Conservation (phyloP, 1,140 invertebrate genomes). For the Cydia splendana region DNA sequence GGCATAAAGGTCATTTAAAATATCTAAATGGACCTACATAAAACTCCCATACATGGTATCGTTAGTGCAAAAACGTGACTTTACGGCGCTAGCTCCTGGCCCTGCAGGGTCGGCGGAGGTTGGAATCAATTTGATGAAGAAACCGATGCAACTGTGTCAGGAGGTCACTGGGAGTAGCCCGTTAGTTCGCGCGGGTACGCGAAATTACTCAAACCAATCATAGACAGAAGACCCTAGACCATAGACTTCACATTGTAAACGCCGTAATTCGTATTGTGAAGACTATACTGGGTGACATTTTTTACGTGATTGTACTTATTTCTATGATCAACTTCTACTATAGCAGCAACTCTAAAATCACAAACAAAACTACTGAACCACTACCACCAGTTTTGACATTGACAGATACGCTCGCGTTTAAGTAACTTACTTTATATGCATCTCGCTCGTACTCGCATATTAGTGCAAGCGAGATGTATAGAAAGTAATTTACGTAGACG, state of each 20-base stretch:
- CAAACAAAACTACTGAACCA: too few species aligned
- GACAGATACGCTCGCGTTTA: too few species aligned
- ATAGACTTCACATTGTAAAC: slow-evolving; percentile 40
- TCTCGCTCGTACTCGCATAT: too few species aligned
- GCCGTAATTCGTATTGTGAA: not conserved
- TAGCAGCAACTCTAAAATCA: too few species aligned
- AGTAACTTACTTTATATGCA: too few species aligned
- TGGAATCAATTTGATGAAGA: slow-evolving; percentile 65
- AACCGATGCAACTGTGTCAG: slow-evolving; percentile 65
- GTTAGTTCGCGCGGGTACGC: slow-evolving; percentile 68
- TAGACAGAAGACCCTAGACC: slow-evolving; percentile 58
- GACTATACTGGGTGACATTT: too few species aligned
- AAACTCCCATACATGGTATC: not conserved
- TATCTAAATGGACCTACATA: slow-evolving; percentile 8
- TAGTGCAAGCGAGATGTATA: too few species aligned
- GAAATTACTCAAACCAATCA: slow-evolving; percentile 69
- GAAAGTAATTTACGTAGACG: too few species aligned
- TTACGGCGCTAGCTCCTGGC: slow-evolving; percentile 12
- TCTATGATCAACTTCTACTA: too few species aligned
- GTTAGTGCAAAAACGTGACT: slow-evolving; percentile 22
- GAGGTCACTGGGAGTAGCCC: slow-evolving; percentile 61
- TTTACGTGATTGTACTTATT: too few species aligned
- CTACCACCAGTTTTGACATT: too few species aligned
- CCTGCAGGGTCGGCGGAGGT: slow-evolving; percentile 37
- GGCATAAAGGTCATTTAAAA: slow-evolving; percentile 1